phyloP scores from a whole-genome alignment of 2,113 vertebrate species.

The Acrocephalus kingi region DNA sequence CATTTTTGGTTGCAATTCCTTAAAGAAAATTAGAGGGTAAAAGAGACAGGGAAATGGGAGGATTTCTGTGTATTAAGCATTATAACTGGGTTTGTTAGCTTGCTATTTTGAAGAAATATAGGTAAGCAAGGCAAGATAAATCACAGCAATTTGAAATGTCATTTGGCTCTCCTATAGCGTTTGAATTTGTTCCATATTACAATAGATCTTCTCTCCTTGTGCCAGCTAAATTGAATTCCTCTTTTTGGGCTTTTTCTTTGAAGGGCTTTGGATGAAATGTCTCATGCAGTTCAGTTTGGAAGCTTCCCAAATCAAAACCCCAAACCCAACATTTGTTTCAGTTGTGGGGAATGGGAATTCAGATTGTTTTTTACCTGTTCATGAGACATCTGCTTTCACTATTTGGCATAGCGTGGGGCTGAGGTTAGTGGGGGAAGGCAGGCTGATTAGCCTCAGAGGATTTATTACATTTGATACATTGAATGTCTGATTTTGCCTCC shows the following conservation, averaged over 20 bases:
- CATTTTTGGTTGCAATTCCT: not conserved
- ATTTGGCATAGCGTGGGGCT: slow-evolving; percentile 70
- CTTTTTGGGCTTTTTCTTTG: slow-evolving; percentile 56
- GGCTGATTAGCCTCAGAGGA: slow-evolving; percentile 72
- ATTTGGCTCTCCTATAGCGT: slow-evolving; percentile 36
- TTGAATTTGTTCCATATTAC: slow-evolving; percentile 70
- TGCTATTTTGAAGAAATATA: slow-evolving; percentile 68
- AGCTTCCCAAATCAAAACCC: slow-evolving; percentile 59
- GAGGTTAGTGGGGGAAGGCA: slow-evolving; percentile 63
- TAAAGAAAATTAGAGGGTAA: not conserved
- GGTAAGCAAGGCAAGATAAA: slow-evolving; percentile 64
- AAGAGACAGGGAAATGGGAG: not conserved
- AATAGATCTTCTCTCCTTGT: slow-evolving; percentile 64
- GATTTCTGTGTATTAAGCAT: slow-evolving; percentile 44
- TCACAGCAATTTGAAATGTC: slow-evolving; percentile 60
- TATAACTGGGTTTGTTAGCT: slow-evolving; percentile 53
- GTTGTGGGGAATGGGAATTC: slow-evolving; percentile 61
- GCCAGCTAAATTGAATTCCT: slow-evolving; percentile 64
- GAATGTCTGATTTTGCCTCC: slow-evolving; percentile 64
- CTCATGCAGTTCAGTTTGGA: slow-evolving; percentile 57
- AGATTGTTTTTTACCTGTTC: slow-evolving; percentile 69
- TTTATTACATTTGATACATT: slow-evolving; percentile 77
- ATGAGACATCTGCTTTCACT: slow-evolving; percentile 80
- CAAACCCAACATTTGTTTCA: slow-evolving; percentile 42
- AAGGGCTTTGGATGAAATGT: slow-evolving; percentile 50